Evolutionary conservation across 1,140 invertebrate species (phyloP), one percentile per base, ranked within the genome.

Genomic region (Heliconius nattereri): DNA sequence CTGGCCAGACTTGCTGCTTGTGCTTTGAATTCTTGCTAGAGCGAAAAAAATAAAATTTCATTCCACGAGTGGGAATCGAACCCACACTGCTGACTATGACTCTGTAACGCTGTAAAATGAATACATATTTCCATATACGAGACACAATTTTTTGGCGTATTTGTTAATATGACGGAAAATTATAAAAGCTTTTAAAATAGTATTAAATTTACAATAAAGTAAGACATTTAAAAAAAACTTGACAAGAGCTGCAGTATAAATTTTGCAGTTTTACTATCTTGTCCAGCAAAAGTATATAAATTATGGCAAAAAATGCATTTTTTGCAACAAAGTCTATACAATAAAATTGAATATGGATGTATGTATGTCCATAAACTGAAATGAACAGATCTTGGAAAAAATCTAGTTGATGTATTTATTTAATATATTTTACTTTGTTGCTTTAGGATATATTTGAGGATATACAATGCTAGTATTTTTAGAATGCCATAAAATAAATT

Each of bases 341-440:
- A 66, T 66, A 26, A 26, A 66, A 66, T 66, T 16, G 60, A 66
- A 66, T 66, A 66, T 66, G 60, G 60, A 66, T 66, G 60, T 66
- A 66, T 66, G 60, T 66, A 66, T 29, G 60, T 66, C 60, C 60
- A 66, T 66, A 29, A 66, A 66, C 16, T 16, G 60, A 29, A 23
- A 66, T 26, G 26, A 66, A 66, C 23, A 26, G 29, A 66, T 66
- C 60, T 66, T 66, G 60, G 60, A 29, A 13, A 23, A 26, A 26
- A 66, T 9, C 26, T 29, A 29, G 9, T 29, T 66, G 26, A 66
- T 26, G 60, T 66, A 9, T 23, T n/a, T 54, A 54, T n/a, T 7
- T 54, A 8, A 20, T 54, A n/a, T 54, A 54, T n/a, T 54, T 54
- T 23, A 23, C n/a, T 57, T 57, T 57, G n/a, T 57, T n/a, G n/a